These are phyloP conservation scores for Harpagifer antarcticus DNA, from an alignment of 2,797 vertebrate genomes.

Conservation along the genomic window DNA sequence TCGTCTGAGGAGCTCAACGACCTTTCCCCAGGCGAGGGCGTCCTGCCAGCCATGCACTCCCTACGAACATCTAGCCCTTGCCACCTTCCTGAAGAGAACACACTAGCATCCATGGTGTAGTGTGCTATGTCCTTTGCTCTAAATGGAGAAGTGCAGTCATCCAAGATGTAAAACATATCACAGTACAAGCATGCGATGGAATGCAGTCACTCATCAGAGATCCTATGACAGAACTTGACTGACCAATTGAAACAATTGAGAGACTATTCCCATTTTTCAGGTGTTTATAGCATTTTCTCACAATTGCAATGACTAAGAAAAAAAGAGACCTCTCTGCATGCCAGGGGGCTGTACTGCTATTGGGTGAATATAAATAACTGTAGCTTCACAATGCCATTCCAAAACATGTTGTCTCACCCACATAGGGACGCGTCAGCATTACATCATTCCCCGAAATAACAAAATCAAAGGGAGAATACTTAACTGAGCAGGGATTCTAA, in stretches of 20 bases:
- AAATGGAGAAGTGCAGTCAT: constrained; percentile 65
- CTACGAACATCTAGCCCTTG: constrained; percentile 87
- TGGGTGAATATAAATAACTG: constrained; percentile 79
- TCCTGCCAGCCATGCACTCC: constrained; percentile 84
- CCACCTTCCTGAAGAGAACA: constrained; percentile 84
- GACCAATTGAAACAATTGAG: constrained; percentile 39
- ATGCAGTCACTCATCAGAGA: constrained; percentile 78
- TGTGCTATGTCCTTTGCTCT: constrained; percentile 47
- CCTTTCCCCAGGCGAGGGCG: constrained; percentile 92
- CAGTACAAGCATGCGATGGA: constrained; percentile 84
- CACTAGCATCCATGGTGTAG: constrained; percentile 85
- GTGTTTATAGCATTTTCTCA: constrained; percentile 82
- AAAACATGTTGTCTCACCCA: constrained; percentile 70
- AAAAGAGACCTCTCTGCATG: constrained; percentile 85
- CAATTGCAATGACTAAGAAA: constrained; percentile 79
- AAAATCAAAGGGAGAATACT: constrained; percentile 62
- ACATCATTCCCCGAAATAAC: constrained; percentile 61
- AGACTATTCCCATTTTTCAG: constrained; percentile 74
- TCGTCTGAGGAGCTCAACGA: constrained; percentile 98
- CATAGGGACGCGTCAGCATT: constrained; percentile 64
- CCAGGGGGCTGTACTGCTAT: constrained; percentile 84
- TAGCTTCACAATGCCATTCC: constrained; percentile 81
- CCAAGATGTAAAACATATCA: constrained; percentile 78
- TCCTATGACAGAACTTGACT: constrained; percentile 50
- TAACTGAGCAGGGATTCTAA: constrained; percentile 74